These are phyloP conservation scores for Paradisaea rubra DNA, from an alignment of 2,113 vertebrate species.

Conservation along the genomic window DNA sequence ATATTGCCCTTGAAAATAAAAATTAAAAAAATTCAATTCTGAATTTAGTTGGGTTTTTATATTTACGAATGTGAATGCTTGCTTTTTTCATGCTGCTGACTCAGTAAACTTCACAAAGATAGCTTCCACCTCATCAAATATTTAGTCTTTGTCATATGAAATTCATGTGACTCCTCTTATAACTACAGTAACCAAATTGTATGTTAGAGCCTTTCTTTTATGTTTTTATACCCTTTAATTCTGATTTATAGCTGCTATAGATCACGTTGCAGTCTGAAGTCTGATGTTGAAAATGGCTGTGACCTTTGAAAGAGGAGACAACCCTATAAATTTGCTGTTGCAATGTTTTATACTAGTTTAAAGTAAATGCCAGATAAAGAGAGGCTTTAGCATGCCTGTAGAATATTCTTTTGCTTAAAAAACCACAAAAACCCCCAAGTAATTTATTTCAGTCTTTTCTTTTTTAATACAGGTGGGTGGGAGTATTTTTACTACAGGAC, in stretches of 20 bases:
- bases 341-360: background rate
- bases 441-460: background rate
- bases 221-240: conserved; percentile 8
- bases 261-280: conserved; percentile 29
- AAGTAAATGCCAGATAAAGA: background rate
- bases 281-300: conserved; percentile 38
- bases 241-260: background rate
- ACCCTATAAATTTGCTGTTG: conserved; percentile 10
- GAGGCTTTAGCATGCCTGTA: background rate
- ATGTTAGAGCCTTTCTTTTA: background rate
- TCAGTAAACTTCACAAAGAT: background rate
- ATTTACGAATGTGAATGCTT: background rate
- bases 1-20: background rate
- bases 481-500: background rate
- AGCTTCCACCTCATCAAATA: background rate
- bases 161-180: background rate
- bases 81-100: background rate
- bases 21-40: background rate
- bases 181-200: background rate
- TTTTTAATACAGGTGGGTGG: background rate
- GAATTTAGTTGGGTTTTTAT: background rate
- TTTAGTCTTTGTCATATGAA: background rate
- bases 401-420: background rate
- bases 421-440: background rate
- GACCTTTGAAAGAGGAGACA: conserved; percentile 57